Evolutionary conservation across 2,797 vertebrate genomes (phyloP), one percentile per base, ranked within the genome.

Genomic region (Acrossocheilus fasciatus): DNA sequence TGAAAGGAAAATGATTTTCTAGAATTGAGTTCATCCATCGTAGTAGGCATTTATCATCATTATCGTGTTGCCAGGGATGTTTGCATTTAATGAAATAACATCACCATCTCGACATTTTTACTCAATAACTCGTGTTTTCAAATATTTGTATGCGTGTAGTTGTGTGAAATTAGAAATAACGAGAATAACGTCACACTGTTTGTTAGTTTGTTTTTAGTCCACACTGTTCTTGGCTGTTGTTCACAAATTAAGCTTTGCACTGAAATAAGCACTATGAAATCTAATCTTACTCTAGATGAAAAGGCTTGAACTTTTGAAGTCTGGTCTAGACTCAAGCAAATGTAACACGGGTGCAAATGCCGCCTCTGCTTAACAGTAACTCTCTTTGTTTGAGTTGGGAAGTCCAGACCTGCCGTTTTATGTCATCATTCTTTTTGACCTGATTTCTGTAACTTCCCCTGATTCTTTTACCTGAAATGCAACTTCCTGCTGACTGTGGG

Each of bases 401-500:
- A 86, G 47, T 59, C 47, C 69, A 69, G 30, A 41, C 20, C 41
- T 75, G 57, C 57, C 7, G 34, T 54, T 20, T 68, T 73, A 64
- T 43, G 87, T 81, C 84, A 62, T 78, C 64, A 36, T 84, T 77
- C 9, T 72, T 82, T 82, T 36, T 75, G 47, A 74, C 78, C 85
- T 75, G 69, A 74, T 86, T 86, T 84, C 43, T 73, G 36, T 50
- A 75, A 18, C 23, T 30, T 82, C 75, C 72, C 81, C n/a, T 30
- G 5, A 82, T 45, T 70, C 7, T 86, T 74, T 62, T 36, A 84
- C 57, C 57, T 74, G n/a, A 79, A 84, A 74, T 80, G 41, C 2
- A 43, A 87, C 81, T 88, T 86, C 84, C 87, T 84, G 57, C 50
- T 57, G 34, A 81, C 69, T 86, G 84, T 72, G 73, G 59, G 52